Evolutionary conservation across 2,797 vertebrate genomes (phyloP), one percentile per base, ranked within the genome.

Genomic region (Oryzias dopingdopingensis): DNA sequence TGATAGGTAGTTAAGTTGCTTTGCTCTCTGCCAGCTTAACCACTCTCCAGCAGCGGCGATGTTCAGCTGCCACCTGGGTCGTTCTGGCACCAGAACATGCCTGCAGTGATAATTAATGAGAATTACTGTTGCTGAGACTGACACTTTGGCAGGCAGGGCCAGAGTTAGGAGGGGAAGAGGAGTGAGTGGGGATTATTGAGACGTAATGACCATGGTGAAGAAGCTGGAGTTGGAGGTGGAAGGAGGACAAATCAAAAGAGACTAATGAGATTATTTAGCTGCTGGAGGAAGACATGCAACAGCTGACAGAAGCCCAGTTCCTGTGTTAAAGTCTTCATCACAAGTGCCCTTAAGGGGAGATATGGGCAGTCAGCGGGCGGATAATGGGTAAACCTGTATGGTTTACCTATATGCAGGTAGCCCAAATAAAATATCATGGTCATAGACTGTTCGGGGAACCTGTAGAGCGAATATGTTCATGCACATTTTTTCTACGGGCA

Each of bases 61-160:
- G 65, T 65, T 72, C 56, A 76, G 67, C 72, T 42, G 29, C 76
- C 83, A 77, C 79, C 69, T 63, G 79, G 67, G 68, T 58, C 62
- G 69, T 42, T 61, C 75, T 82, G 82, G 77, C 77, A 67, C 66
- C 50, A 65, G 59, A 83, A 76, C 74, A 74, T 41, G 78, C 77
- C 72, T 49, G 71, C 56, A 64, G 75, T 57, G 69, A 84, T 84
- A 86, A 89, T 90, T 83, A 82, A 83, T 68, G 78, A 65, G 65
- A 84, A 85, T 88, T 84, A 88, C 59, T 51, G 61, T 64, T 67
- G 63, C 63, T n/a, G 50, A 54, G 66, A 80, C 74, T 65, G 69
- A 59, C 71, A 65, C 76, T 84, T 74, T 81, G 77, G 65, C 66
- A 77, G 62, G 12, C 48, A 55, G 66, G 32, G 44, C 1, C 45